Conservation (phyloP, 2,113 vertebrate genomes). For the Brienomyrus brachyistius region DNA sequence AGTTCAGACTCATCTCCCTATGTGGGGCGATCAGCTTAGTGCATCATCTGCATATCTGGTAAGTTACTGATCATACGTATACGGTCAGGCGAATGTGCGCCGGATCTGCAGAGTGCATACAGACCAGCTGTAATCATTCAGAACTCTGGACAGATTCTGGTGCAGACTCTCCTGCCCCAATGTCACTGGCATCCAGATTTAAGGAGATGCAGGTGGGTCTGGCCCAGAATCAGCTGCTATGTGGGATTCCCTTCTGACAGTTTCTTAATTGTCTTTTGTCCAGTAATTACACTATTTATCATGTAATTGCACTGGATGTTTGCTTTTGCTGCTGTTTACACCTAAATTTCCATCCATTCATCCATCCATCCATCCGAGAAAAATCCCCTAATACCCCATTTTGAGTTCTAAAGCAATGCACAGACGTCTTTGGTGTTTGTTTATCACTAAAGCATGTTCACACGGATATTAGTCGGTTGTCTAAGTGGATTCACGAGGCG, state of each 20-base stretch:
- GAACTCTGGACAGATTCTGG: too few species aligned
- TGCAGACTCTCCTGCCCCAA: too few species aligned
- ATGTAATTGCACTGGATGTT: neutral
- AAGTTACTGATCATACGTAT: too few species aligned
- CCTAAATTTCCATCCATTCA: neutral
- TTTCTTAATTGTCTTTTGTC: neutral
- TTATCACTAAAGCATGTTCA: neutral
- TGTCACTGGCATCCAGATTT: too few species aligned
- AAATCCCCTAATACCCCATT: neutral
- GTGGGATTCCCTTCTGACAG: neutral
- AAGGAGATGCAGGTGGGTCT: too few species aligned
- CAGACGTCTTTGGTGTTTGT: neutral
- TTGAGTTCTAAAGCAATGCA: neutral
- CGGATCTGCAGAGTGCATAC: too few species aligned
- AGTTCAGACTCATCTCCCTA: too few species aligned
- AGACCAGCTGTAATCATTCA: too few species aligned
- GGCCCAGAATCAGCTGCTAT: too few species aligned
- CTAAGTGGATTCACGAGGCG: neutral
- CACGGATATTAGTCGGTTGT: neutral
- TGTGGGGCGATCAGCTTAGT: too few species aligned
- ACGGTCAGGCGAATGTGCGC: too few species aligned
- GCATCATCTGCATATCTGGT: too few species aligned
- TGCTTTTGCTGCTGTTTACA: neutral
- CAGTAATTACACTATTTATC: neutral
- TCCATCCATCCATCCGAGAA: neutral